These are phyloP conservation scores for Calidris pygmaea DNA, from an alignment of 2,113 vertebrate genomes.

Conservation along the genomic window DNA sequence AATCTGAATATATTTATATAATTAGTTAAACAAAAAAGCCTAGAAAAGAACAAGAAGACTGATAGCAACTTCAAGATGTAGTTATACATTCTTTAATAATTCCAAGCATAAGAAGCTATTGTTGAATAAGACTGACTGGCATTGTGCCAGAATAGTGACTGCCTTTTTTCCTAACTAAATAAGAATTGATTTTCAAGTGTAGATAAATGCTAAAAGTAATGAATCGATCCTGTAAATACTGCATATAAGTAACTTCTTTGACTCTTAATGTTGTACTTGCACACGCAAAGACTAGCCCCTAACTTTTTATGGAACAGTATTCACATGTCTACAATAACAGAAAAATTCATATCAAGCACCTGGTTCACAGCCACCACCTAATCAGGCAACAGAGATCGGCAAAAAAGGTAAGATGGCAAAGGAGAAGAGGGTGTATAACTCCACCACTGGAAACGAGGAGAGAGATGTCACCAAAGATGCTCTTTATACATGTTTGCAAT, in stretches of 20 bases:
- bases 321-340: neutral
- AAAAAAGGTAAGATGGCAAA: neutral
- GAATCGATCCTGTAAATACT: neutral
- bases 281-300: neutral
- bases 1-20: neutral
- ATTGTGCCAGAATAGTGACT: fast-evolving
- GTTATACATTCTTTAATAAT: neutral
- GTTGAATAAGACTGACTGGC: neutral
- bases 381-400: neutral
- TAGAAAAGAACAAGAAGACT: neutral
- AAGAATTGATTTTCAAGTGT: neutral
- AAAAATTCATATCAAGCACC: neutral
- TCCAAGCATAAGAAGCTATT: neutral
- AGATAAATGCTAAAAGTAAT: neutral
- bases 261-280: neutral
- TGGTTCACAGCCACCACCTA: neutral
- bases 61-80: neutral
- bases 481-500: neutral
- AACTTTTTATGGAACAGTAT: neutral
- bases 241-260: neutral
- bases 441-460: neutral
- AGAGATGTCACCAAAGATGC: neutral
- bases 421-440: neutral
- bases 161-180: neutral
- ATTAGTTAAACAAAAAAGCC: neutral